Evolutionary conservation across 2,888 invertebrate species (phyloP).

Genomic region (Keiferia lycopersicella): DNA sequence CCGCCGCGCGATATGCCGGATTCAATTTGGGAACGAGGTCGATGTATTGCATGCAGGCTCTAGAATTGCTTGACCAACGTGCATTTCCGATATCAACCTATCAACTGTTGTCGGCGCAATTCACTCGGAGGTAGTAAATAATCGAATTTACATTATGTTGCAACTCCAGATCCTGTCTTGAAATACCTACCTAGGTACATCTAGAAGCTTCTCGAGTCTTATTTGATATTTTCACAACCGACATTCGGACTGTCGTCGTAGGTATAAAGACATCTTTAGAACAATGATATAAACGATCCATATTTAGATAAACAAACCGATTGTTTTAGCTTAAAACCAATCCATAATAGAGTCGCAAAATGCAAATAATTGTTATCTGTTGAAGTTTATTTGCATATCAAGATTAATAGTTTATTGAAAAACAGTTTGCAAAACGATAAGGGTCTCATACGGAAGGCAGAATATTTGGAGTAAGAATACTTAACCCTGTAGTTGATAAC

Average conservation of each 20-base stretch:
- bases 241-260: slow-evolving; percentile 36
- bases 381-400: background rate
- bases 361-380: slow-evolving; percentile 14
- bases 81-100: slow-evolving; percentile 19
- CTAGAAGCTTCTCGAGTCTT: slow-evolving; percentile 17
- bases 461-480: background rate
- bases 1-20: slow-evolving; percentile 19
- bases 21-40: slow-evolving; percentile 24
- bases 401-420: background rate
- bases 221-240: slow-evolving; percentile 38
- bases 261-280: slow-evolving; percentile 41
- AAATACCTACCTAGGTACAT: background rate
- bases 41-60: slow-evolving; percentile 12
- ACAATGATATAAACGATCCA: slow-evolving; percentile 49
- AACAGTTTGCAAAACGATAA: too few species aligned
- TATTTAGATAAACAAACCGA: slow-evolving; percentile 49
- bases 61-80: slow-evolving; percentile 20
- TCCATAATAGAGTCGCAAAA: slow-evolving; percentile 26
- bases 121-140: slow-evolving; percentile 4
- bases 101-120: background rate
- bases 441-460: background rate
- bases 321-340: slow-evolving; percentile 42
- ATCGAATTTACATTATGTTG: slow-evolving; percentile 2
- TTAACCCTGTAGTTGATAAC: too few species aligned
- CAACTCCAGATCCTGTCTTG: background rate